Evolutionary conservation across 2,888 invertebrate species (phyloP).

Genomic region (Dorcus parallelipipedus): DNA sequence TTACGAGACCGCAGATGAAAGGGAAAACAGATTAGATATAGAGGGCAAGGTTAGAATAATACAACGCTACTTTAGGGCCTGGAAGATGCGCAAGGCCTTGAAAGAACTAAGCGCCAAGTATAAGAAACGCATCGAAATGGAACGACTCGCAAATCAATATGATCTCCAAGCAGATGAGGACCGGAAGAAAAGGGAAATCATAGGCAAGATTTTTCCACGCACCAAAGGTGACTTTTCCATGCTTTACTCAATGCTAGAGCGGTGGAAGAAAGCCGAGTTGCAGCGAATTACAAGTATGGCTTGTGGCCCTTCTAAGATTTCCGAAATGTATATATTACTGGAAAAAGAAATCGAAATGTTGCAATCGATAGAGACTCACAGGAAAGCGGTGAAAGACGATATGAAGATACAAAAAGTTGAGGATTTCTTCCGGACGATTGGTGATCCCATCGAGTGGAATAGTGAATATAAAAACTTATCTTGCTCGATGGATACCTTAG

Average conservation of each 20-base stretch:
- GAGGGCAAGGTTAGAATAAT: conserved; percentile 58
- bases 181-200: conserved; percentile 56
- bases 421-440: conserved; percentile 64
- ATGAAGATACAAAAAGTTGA: conserved; percentile 58
- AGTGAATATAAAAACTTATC: conserved; percentile 56
- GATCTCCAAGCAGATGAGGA: conserved; percentile 52
- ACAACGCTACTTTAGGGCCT: conserved; percentile 62
- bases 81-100: conserved; percentile 54
- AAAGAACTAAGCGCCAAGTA: conserved; percentile 53
- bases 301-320: conserved; percentile 66
- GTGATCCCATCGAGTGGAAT: conserved; percentile 72
- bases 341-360: conserved; percentile 72
- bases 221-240: conserved; percentile 71
- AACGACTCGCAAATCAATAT: conserved; percentile 52
- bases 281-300: conserved; percentile 61
- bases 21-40: conserved; percentile 56
- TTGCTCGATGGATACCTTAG: conserved; percentile 77
- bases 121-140: conserved; percentile 52
- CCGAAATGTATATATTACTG: conserved; percentile 66
- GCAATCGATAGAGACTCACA: conserved; percentile 65
- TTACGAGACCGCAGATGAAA: conserved; percentile 66
- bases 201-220: conserved; percentile 67
- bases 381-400: conserved; percentile 59
- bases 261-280: conserved; percentile 64
- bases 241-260: conserved; percentile 66